phyloP scores from a whole-genome alignment of 2,888 invertebrate species.

The Cynaeus angustus region DNA sequence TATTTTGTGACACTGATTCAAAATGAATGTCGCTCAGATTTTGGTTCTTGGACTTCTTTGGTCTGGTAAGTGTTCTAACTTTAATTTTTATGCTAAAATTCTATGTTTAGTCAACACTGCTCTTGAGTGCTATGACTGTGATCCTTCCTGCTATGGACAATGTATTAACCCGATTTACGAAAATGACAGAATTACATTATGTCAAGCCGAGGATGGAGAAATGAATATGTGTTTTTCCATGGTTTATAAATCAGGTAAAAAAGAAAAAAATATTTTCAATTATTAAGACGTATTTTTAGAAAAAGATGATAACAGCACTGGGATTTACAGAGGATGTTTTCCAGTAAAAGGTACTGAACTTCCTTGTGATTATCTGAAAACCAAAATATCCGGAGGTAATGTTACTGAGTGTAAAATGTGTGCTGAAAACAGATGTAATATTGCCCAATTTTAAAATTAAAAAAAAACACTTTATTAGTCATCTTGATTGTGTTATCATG shows the following conservation, averaged over 20 bases:
- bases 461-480: too few relatives aligned
- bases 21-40: too few relatives aligned
- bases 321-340: conserved; percentile 7
- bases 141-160: conserved; percentile 4
- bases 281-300: too few relatives aligned
- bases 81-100: neutral
- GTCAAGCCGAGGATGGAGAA: neutral
- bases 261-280: too few relatives aligned
- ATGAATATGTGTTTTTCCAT: neutral
- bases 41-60: too few relatives aligned
- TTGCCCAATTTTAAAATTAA: neutral
- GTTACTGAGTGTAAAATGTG: conserved; percentile 10
- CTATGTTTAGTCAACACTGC: neutral
- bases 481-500: too few relatives aligned
- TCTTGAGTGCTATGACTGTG: conserved; percentile 12
- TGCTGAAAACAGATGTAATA: conserved; percentile 4
- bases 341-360: too few relatives aligned
- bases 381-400: neutral
- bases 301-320: neutral
- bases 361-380: too few relatives aligned
- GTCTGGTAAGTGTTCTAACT: too few relatives aligned
- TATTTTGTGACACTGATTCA: too few relatives aligned
- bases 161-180: neutral
- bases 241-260: neutral
- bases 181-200: too few relatives aligned